Base-by-base conservation (phyloP, 2,888 invertebrate species). In the Apamea epomidion region DNA sequence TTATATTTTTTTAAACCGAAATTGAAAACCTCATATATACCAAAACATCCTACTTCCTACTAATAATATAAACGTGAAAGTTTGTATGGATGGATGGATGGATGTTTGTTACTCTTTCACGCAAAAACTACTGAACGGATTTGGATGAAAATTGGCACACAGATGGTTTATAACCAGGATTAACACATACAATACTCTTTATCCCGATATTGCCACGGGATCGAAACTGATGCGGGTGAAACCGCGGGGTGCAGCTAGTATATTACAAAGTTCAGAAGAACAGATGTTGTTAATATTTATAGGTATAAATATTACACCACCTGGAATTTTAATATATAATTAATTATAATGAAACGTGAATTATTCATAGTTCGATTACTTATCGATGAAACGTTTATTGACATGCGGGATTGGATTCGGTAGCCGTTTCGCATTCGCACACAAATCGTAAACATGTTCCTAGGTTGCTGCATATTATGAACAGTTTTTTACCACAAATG, bases 301-400 rank as follows among this genome's bases (percentile, higher is more conserved):
- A 21, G 54, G 8, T 69, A n/a, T 62, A 54, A 81, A 67, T 79
- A 82, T 73, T n/a, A 32, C 6, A 78, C 29, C 3, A 32, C 7
- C 65, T 54, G 8, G 18, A 64, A 60, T 64, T 68, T 60, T 29
- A 62, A 58, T 29, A 58, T 29, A 54, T 51, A 51, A 58, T 60
- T 32, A 58, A 58, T 62, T 37, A 29, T 73, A 80, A 81, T 81
- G 71, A 76, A 74, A 79, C 68, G 25, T 71, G 64, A 75, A 87
- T 75, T 72, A 88, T 88, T 84, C 73, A 86, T 82, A 79, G 42
- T 45, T 78, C 48, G 70, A 80, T 82, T 74, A 76, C 64, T 73
- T 78, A 82, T 88, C 71, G 77, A 77, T 78, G 70, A 58, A 67
- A 72, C 48, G 65, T 82, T 82, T 78, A 82, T 73, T 73, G 79